Percentiles rank a stretch among this genome's conserved stretches.
These are phyloP conservation scores for Hydrotaea cyrtoneurina DNA, from an alignment of 2,888 invertebrate genomes.

Conservation along the genomic window DNA sequence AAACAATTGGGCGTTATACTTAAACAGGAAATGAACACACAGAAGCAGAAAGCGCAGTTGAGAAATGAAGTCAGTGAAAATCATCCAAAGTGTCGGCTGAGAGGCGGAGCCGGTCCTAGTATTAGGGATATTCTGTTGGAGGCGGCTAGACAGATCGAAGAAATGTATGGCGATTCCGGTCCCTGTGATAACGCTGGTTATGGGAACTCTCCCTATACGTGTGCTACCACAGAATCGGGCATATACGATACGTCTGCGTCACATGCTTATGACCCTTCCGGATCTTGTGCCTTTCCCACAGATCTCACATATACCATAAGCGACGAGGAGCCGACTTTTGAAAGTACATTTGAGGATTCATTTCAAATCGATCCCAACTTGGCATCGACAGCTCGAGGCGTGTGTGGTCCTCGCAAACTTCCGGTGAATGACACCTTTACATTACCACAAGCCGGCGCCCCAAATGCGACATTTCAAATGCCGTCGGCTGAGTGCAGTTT, in stretches of 20 bases:
- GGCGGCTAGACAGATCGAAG: slow-evolving; percentile 74
- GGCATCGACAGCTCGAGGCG: not conserved
- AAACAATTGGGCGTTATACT: slow-evolving; percentile 28
- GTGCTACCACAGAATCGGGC: not conserved
- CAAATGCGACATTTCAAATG: slow-evolving; percentile 38
- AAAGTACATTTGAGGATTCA: slow-evolving; percentile 34
- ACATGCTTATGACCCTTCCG: not conserved
- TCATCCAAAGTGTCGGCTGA: slow-evolving; percentile 63
- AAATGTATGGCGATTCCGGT: slow-evolving; percentile 37
- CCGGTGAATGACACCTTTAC: slow-evolving; percentile 21
- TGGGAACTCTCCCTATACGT: not conserved
- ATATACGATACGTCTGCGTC: not conserved
- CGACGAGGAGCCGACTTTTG: slow-evolving; percentile 35
- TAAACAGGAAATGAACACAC: slow-evolving; percentile 12
- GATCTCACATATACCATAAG: slow-evolving; percentile 26
- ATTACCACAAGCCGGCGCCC: not conserved
- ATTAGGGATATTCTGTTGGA: slow-evolving; percentile 73
- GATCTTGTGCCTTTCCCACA: slow-evolving; percentile 5
- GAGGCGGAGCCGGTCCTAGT: slow-evolving; percentile 60
- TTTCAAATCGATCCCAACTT: slow-evolving; percentile 16
- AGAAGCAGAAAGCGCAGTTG: slow-evolving; percentile 46
- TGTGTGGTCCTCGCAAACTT: not conserved
- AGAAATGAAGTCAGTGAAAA: slow-evolving; percentile 70
- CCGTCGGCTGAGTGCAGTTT: not conserved
- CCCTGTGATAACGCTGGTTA: not conserved